Evolutionary conservation across 2,113 vertebrate genomes (phyloP).

Genomic region (Mormyrus lacerda): DNA sequence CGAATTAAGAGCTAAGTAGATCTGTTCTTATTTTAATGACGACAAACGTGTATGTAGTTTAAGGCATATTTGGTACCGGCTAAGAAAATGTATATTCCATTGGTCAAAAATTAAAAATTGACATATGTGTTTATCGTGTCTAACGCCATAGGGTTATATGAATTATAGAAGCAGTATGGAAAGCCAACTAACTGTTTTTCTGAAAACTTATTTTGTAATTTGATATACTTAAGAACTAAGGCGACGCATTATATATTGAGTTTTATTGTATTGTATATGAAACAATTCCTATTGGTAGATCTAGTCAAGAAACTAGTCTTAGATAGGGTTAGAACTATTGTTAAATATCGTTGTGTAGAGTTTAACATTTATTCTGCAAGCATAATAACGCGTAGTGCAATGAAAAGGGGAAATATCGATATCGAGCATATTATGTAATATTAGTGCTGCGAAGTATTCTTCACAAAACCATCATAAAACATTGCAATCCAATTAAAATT

Average conservation of each 20-base stretch:
- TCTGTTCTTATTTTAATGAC: neutral
- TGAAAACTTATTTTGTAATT: neutral
- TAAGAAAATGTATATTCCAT: neutral
- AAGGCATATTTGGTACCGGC: neutral
- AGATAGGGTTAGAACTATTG: neutral
- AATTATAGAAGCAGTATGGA: neutral
- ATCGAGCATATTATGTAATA: neutral
- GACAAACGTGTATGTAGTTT: neutral
- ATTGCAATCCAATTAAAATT: neutral
- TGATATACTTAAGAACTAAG: neutral
- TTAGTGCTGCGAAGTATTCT: neutral
- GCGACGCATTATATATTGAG: neutral
- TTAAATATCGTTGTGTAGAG: neutral
- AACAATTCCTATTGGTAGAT: neutral
- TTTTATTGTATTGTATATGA: neutral
- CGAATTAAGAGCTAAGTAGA: neutral
- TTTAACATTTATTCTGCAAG: neutral
- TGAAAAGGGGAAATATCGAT: neutral
- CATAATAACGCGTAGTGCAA: neutral
- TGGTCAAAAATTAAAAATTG: neutral
- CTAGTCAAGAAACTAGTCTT: neutral
- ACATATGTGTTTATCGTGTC: neutral
- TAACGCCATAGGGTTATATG: neutral
- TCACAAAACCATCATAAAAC: neutral
- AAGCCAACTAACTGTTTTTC: neutral